phyloP scores from a whole-genome alignment of 2,113 vertebrate species.

The Canis aureus region DNA sequence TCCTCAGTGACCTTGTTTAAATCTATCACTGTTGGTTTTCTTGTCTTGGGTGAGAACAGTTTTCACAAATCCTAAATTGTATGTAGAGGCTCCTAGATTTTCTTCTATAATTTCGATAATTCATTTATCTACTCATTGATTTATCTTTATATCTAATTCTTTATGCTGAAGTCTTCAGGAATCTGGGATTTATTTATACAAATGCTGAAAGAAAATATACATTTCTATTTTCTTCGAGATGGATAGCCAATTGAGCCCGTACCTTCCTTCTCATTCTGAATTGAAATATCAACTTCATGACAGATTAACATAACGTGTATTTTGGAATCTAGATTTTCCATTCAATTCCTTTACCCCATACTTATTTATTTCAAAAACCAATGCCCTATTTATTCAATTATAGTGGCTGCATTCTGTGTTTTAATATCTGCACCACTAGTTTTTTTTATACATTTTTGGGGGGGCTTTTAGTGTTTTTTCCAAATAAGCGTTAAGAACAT shows the following conservation, averaged over 20 bases:
- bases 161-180: not conserved
- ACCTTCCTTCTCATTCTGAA: not conserved
- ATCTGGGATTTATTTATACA: not conserved
- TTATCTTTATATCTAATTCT: not conserved
- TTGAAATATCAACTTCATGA: not conserved
- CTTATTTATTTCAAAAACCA: conserved; percentile 38
- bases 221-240: not conserved
- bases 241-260: not conserved
- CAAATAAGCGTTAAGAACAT: not conserved
- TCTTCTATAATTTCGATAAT: not conserved
- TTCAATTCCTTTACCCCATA: not conserved
- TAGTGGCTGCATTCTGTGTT: not conserved
- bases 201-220: not conserved
- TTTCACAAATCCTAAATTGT: not conserved
- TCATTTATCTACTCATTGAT: not conserved
- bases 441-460: not conserved
- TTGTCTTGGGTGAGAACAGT: not conserved
- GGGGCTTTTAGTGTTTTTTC: not conserved
- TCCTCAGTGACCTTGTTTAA: not conserved
- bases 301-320: not conserved
- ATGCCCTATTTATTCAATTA: not conserved
- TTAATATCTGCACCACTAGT: not conserved
- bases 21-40: not conserved
- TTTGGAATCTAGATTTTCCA: not conserved
- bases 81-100: not conserved